Evolutionary conservation across 2,797 vertebrate genomes (phyloP).

Genomic region (Erethizon dorsatum): DNA sequence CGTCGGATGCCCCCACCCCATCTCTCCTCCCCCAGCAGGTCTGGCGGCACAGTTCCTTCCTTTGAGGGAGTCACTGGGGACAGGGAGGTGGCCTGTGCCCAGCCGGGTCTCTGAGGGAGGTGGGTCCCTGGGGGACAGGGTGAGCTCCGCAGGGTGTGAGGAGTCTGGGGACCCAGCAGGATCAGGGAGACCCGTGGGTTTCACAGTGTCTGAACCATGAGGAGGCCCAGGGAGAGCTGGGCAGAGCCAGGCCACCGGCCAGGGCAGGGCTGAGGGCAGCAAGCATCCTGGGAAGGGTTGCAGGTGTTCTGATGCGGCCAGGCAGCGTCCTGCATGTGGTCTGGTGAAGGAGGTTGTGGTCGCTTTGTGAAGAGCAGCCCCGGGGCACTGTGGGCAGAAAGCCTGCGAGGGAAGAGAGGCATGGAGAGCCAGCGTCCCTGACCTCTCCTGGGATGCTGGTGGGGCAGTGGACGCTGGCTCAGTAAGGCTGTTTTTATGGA

Average conservation of each 20-base stretch:
- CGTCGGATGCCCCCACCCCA: too few relatives aligned
- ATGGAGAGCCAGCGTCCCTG: too few relatives aligned
- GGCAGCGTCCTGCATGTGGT: too few relatives aligned
- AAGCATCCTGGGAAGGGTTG: background rate
- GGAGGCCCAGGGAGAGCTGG: background rate
- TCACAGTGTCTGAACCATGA: too few relatives aligned
- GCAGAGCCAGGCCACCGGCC: background rate
- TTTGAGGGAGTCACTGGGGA: background rate
- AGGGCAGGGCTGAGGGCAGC: background rate
- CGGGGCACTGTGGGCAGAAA: background rate
- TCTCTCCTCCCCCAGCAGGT: background rate
- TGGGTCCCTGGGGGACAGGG: background rate
- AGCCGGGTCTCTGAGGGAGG: background rate
- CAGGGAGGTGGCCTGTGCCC: background rate
- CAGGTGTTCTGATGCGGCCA: background rate
- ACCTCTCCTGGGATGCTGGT: too few relatives aligned
- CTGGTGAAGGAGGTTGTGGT: background rate
- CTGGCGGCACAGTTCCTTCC: background rate
- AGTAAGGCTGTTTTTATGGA: background rate
- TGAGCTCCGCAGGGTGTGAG: background rate
- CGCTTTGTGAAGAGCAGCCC: background rate
- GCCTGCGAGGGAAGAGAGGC: rapidly evolving
- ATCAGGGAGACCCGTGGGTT: background rate
- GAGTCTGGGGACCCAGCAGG: background rate
- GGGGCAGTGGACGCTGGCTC: background rate